A percentile compares a stretch with the other conserved stretches of the same genome.
These are phyloP conservation scores for Microcebus lehilahytsara DNA, from an alignment of 2,113 vertebrate species.

Conservation along the genomic window DNA sequence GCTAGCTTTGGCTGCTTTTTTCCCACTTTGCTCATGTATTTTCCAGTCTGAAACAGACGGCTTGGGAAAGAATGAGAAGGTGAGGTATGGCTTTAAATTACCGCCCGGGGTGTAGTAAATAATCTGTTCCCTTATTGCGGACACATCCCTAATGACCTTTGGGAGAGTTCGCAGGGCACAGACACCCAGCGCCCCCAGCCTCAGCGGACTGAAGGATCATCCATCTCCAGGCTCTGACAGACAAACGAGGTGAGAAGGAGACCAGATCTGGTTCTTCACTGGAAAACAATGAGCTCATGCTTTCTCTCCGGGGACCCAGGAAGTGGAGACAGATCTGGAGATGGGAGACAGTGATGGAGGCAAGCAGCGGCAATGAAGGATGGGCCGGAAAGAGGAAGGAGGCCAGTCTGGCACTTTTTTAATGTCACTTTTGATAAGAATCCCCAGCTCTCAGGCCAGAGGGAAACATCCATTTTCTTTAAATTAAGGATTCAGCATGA, in stretches of 20 bases:
- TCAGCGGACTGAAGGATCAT: slow-evolving; percentile 64
- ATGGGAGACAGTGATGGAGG: slow-evolving; percentile 52
- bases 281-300: slow-evolving; percentile 82
- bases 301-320: slow-evolving; percentile 75
- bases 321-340: slow-evolving; percentile 60
- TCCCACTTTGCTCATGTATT: slow-evolving; percentile 12
- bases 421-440: slow-evolving; percentile 78
- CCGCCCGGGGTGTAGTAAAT: slow-evolving; percentile 29
- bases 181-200: slow-evolving; percentile 43
- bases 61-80: slow-evolving; percentile 2
- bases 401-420: slow-evolving; percentile 72
- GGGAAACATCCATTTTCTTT: slow-evolving; percentile 74
- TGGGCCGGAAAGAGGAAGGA: slow-evolving; percentile 53
- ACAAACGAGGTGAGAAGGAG: slow-evolving; percentile 76
- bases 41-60: slow-evolving; percentile 33
- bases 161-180: not conserved
- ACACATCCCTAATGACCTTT: slow-evolving; percentile 51
- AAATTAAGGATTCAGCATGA: slow-evolving; percentile 72
- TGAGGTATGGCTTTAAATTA: slow-evolving; percentile 31
- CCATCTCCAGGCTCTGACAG: slow-evolving; percentile 78
- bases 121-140: slow-evolving; percentile 31
- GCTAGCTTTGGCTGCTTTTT: not conserved
- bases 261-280: slow-evolving; percentile 75
- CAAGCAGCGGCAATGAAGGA: slow-evolving; percentile 59
- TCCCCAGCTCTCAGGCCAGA: slow-evolving; percentile 73